Percentiles rank a stretch among this genome's conserved stretches.
These are phyloP conservation scores for Micropoecilia bifurca DNA, from an alignment of 2,797 vertebrate species.

Conservation along the genomic window DNA sequence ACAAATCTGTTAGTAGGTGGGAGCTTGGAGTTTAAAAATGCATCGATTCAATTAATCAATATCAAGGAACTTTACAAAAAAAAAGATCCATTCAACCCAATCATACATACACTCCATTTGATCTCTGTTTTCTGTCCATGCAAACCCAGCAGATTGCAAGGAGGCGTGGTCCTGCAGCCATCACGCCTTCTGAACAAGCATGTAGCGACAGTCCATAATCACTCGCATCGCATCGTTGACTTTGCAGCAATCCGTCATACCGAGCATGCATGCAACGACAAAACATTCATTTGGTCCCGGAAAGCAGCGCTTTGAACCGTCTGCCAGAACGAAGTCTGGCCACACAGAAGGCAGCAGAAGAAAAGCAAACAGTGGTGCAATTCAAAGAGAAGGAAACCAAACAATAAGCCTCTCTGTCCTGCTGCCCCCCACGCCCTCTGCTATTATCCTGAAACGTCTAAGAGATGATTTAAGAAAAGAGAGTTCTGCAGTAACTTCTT, in stretches of 20 bases:
- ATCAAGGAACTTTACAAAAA: too few species aligned
- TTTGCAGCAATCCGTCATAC: background rate
- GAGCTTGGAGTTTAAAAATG: background rate
- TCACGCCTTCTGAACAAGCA: background rate
- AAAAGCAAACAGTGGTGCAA: conserved; percentile 43
- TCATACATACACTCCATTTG: too few species aligned
- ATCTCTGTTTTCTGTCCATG: background rate
- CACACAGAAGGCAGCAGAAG: conserved; percentile 40
- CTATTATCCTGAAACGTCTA: conserved; percentile 55
- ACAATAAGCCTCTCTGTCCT: conserved; percentile 52
- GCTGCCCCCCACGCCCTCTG: conserved; percentile 37
- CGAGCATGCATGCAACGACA: background rate
- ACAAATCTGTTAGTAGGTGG: background rate
- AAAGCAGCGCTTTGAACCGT: conserved; percentile 19
- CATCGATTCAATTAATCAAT: too few species aligned
- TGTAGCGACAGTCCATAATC: background rate
- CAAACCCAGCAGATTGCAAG: background rate
- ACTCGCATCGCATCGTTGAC: background rate
- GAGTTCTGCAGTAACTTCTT: conserved; percentile 32
- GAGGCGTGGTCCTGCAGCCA: background rate
- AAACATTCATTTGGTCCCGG: conserved; percentile 10
- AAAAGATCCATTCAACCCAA: too few species aligned
- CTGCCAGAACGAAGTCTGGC: conserved; percentile 17
- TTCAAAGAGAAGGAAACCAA: conserved; percentile 45
- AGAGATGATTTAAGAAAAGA: conserved; percentile 3